Evolutionary conservation across 2,888 invertebrate genomes (phyloP).

Genomic region (Ernsta delagoae): DNA sequence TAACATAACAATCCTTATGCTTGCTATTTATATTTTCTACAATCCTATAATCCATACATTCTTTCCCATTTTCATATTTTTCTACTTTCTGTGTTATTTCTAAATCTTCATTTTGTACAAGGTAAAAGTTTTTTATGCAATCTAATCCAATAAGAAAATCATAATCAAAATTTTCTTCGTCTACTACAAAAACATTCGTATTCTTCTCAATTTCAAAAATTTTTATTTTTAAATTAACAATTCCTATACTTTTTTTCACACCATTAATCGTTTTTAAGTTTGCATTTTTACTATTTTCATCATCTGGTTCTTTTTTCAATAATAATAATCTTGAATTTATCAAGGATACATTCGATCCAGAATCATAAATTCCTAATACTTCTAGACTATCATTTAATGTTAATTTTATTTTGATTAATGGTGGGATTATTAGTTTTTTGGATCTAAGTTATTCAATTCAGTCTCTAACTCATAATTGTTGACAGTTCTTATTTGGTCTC

Average conservation of each 20-base stretch:
- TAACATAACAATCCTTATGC: neutral
- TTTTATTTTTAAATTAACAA: constrained; percentile 28
- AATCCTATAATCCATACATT: too few species aligned
- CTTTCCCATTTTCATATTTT: too few species aligned
- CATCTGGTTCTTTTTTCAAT: neutral
- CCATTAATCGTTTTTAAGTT: constrained; percentile 40
- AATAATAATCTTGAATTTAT: constrained; percentile 36
- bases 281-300: neutral
- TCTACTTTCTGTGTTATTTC: constrained; percentile 24
- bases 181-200: constrained; percentile 30
- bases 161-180: constrained; percentile 14
- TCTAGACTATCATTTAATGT: constrained; percentile 15
- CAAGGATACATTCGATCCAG: constrained; percentile 32
- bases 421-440: constrained; percentile 13
- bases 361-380: constrained; percentile 25
- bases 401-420: constrained; percentile 9
- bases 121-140: constrained; percentile 37
- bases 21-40: neutral
- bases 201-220: constrained; percentile 26
- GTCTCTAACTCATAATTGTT: constrained; percentile 9
- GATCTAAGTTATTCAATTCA: neutral
- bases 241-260: constrained; percentile 35
- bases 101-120: constrained; percentile 36
- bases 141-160: constrained; percentile 39
- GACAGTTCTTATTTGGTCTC: neutral